These are phyloP conservation scores for Chrysochloris asiatica DNA, from an alignment of 2,113 vertebrate species.

Conservation along the genomic window DNA sequence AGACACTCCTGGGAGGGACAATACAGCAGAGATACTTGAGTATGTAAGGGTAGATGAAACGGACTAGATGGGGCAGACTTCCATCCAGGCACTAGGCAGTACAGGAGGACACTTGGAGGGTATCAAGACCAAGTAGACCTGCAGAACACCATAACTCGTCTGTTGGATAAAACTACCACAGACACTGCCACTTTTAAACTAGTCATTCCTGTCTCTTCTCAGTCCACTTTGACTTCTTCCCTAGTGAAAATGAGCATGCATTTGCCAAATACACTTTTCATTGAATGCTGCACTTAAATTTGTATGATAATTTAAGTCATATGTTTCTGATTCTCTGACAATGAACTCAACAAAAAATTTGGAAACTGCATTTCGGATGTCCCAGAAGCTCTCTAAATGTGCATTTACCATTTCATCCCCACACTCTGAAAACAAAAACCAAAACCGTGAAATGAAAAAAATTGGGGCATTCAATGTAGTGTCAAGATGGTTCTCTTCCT, in stretches of 20 bases:
- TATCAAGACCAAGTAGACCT: not conserved
- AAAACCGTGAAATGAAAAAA: not conserved
- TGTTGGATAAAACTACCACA: not conserved
- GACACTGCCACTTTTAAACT: not conserved
- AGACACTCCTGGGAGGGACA: not conserved
- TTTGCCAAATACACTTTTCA: not conserved
- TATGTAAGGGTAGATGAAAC: fast-evolving
- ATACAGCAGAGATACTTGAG: no score
- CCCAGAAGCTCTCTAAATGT: no score
- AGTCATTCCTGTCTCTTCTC: fast-evolving
- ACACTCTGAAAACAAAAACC: not conserved
- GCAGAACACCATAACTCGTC: no score
- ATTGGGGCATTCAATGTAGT: fast-evolving
- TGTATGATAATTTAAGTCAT: not conserved
- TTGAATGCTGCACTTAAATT: not conserved
- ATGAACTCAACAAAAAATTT: conserved; percentile 11
- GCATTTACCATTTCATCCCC: not conserved
- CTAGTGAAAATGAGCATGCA: not conserved
- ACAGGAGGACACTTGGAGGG: not conserved
- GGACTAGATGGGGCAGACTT: no score
- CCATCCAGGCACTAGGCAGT: no score
- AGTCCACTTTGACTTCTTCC: fast-evolving
- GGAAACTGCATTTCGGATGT: not conserved
- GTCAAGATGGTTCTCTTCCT: not conserved
- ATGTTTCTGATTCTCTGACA: conserved; percentile 30